Evolutionary conservation across 1,140 invertebrate genomes (phyloP), one percentile per base, ranked within the genome.

Genomic region (Bombus polaris): DNA sequence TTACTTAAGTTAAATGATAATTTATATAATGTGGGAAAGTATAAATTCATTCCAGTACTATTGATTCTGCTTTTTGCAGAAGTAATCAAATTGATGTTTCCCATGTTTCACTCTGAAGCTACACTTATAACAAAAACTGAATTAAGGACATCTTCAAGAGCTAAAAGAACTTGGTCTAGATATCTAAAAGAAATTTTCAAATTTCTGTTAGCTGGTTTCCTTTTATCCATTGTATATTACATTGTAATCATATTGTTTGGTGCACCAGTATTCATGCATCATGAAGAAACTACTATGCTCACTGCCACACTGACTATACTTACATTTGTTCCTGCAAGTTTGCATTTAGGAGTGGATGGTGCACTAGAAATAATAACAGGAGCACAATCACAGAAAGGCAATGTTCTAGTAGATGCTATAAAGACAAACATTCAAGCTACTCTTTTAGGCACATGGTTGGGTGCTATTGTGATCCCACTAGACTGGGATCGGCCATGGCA

Each of bases 401-500:
- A 96, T 89, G 93, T 95, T 35, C 94, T 96, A 39, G 93, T 96
- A 13, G 94, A 96, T 75, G 96, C 97, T 92, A 90, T 97, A 5
- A 95, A 96, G 57, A 95, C 96, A 57, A 96, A 96, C 91, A 95
- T 97, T 32, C 93, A 96, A 68, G 91, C 96, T 66, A 96, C 97
- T 32, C 90, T 98, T 25, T 92, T 98, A 59, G 98, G 98, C n/a
- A 97, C 98, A 22, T 99, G 98, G 98, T 91, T 98, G 15, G 98
- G 98, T 32, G 97, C 98, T 42, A 96, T 98, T 87, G 97, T 98
- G 1, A 98, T 99, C 85, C 98, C 98, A 42, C 94, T 99, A 22
- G 98, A 99, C 94, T 99, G 98, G 98, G 98, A 99, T 93, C 96
- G 97, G 84, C 97, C 97, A 1, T 99, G 98, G 98, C 98, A 98